Percentiles rank a stretch among this genome's conserved stretches.
phyloP scores from a whole-genome alignment of 2,888 invertebrate genomes.

The Chrysolina oricalcia region DNA sequence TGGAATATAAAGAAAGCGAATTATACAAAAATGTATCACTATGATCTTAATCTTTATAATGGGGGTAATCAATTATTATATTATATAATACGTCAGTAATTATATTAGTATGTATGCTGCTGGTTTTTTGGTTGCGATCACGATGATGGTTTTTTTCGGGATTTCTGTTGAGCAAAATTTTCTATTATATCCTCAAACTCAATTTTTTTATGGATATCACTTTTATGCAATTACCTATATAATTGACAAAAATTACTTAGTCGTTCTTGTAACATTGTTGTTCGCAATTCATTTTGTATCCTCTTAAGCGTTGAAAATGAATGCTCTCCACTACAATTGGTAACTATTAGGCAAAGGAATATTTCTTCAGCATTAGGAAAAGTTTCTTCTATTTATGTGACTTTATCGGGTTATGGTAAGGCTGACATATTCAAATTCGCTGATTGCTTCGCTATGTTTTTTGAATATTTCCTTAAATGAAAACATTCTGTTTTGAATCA shows the following conservation, averaged over 20 bases:
- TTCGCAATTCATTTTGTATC: neutral
- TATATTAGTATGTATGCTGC: constrained; percentile 20
- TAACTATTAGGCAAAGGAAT: neutral
- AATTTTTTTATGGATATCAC: constrained; percentile 12
- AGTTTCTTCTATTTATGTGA: neutral
- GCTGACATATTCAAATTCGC: no score
- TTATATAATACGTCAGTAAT: neutral
- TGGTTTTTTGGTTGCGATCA: constrained; percentile 13
- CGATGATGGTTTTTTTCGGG: constrained; percentile 5
- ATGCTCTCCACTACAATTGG: neutral
- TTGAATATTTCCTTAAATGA: no score
- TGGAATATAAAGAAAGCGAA: neutral
- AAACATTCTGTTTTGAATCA: no score
- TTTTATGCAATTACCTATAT: neutral
- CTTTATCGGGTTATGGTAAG: neutral
- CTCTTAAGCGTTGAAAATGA: neutral
- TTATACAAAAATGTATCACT: neutral
- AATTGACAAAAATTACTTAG: constrained; percentile 21
- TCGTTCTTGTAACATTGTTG: constrained; percentile 18
- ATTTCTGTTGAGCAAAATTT: constrained; percentile 23
- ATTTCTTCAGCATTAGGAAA: neutral
- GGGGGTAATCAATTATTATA: neutral
- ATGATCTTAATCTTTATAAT: neutral
- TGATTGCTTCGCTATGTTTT: no score
- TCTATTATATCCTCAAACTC: constrained; percentile 21